Evolutionary conservation across 2,888 invertebrate genomes (phyloP), one percentile per base, ranked within the genome.

Genomic region (Zygogramma bicolorata): DNA sequence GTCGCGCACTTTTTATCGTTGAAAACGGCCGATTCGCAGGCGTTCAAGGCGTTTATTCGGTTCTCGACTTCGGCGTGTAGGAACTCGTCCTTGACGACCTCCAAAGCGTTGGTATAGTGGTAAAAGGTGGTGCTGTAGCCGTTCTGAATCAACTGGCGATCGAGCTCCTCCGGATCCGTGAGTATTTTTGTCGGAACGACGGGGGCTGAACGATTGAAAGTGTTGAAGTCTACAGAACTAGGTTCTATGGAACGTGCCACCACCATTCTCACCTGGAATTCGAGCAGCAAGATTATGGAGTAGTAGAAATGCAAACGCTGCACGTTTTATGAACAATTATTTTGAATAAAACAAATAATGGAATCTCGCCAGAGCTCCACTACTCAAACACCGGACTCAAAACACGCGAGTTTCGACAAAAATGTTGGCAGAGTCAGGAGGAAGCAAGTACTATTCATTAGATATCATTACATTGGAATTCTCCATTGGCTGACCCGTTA

Each of bases 171-270:
- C 49, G 96, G 96, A 88, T 98, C 97, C 73, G 94, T 94, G 80
- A 98, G 92, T 82, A 97, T 90, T 90, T 95, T 94, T 68, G 97
- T 97, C 73, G 97, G 97, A 76, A 98, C 97, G 84, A 96, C 93
- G 62, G 97, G 95, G 57, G 97, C 97, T 80, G 93, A 92, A 84
- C 91, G 91, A 73, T 90, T 90, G 75, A 94, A 87, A 31, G 93
- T 91, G 82, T 93, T 91, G 82, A 93, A 93, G 82, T 95, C 93
- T 29, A 93, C 92, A 31, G 84, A 82, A 59, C 94, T 92, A n/a
- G 96, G 95, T 86, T 97, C 97, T 49, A 96, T 93, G 31, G 97
- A 96, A 77, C 98, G 91, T 49, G 98, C 98, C 69, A 98, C 98
- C 79, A 98, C 93, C 85, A 98, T 92, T 71, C 97, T 93, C 82